Evolutionary conservation across 2,113 vertebrate species (phyloP).

Genomic region (Mastomys coucha): DNA sequence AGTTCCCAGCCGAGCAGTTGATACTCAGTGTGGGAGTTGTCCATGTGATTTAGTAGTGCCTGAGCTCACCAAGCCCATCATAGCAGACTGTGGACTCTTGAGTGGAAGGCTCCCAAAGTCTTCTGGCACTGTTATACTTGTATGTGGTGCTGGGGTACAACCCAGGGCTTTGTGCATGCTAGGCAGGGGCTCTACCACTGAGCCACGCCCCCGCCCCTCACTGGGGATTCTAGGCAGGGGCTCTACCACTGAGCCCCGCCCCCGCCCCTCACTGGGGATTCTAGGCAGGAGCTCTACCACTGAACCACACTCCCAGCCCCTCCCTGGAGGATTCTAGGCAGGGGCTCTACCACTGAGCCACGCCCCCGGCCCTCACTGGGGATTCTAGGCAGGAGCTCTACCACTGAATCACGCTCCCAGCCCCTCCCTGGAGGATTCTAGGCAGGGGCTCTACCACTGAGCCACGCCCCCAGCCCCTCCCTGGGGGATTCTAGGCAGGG

Average conservation of each 20-base stretch:
- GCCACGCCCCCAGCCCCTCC: not conserved
- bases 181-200: not conserved
- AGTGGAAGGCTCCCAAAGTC: not conserved
- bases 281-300: not conserved
- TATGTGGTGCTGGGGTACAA: no score
- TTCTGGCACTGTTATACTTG: not conserved
- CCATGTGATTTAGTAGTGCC: no score
- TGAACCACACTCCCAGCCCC: no score
- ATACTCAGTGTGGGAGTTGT: accelerated
- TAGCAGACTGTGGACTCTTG: not conserved
- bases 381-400: not conserved
- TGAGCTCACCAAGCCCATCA: not conserved
- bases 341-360: not conserved
- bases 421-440: no score
- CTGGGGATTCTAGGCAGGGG: no score
- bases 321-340: no score
- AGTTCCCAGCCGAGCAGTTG: not conserved
- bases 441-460: no score
- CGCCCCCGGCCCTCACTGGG: not conserved
- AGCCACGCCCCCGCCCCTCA: not conserved
- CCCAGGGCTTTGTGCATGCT: not conserved
- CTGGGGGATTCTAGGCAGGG: not conserved
- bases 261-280: not conserved
- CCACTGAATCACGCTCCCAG: not conserved
- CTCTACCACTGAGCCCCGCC: no score